Evolutionary conservation across 2,888 invertebrate genomes (phyloP), one percentile per base, ranked within the genome.

Genomic region (Morpho deidamia): DNA sequence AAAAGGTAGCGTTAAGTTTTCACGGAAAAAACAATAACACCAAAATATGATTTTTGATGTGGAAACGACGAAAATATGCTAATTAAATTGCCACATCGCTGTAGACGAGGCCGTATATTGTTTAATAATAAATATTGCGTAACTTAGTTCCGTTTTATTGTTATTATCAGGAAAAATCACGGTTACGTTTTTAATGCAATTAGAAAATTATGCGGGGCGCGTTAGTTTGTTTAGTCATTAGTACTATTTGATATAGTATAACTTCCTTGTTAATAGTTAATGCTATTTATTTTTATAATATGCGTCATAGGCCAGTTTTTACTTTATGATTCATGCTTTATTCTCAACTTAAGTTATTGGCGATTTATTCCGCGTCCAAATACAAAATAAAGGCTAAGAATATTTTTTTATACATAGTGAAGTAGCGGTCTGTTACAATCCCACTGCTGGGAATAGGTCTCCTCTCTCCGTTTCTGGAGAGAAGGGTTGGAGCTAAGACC

Each of bases 11-110:
- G 23, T 23, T 23, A 23, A 23, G 23, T 23, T 23, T 23, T 23
- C 23, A 23, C 23, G 23, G 23, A 32, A 46, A 41, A 43, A 10
- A 32, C n/a, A 40, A 9, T 40, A 0, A 34, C 11, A 40, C 12
- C 23, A 10, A 32, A 37, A 52, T 37, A 14, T 38, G 8, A 48
- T 42, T 64, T 63, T 64, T 70, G 62, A 64, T 49, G 58, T 66
- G 66, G 68, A 77, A 72, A 71, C 69, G 62, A 65, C 69, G 54
- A 61, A 68, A 68, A 71, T 67, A 68, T 79, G 84, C 66, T 84
- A 84, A 85, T 85, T 72, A 66, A 75, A 76, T 82, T 77, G 69
- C 70, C 78, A 81, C 74, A 69, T 71, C 61, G 53, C 56, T 56
- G 61, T 54, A 55, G 60, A 65, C 82, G 77, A 84, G 84, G 83